These are phyloP conservation scores for Eurois occulta DNA, from an alignment of 2,888 invertebrate genomes.

Conservation along the genomic window DNA sequence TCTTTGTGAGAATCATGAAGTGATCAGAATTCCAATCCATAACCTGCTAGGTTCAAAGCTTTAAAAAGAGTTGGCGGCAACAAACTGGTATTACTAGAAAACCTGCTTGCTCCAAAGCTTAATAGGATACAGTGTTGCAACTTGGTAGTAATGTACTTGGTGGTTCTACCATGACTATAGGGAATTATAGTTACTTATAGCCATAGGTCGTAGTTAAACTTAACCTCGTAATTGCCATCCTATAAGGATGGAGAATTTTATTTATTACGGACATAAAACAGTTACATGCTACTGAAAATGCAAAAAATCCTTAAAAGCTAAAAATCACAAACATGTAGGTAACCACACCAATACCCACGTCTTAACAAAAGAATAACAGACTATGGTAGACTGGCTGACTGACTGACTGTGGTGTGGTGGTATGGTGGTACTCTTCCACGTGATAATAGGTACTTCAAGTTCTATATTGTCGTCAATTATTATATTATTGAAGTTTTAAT, in stretches of 20 bases:
- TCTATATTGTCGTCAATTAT: background rate
- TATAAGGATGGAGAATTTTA: too few species aligned
- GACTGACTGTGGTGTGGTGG: too few species aligned
- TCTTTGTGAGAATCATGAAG: background rate
- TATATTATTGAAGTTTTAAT: background rate
- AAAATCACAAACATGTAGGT: too few species aligned
- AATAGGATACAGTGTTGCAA: background rate
- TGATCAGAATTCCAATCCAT: background rate
- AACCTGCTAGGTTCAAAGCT: slow-evolving; percentile 7
- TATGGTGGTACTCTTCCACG: too few species aligned
- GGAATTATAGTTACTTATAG: background rate
- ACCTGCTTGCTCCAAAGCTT: background rate
- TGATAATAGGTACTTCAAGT: too few species aligned
- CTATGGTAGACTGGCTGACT: too few species aligned
- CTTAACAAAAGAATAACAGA: too few species aligned
- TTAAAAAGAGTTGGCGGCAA: background rate
- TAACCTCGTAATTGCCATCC: background rate
- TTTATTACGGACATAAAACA: too few species aligned
- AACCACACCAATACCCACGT: too few species aligned
- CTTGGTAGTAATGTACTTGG: slow-evolving; percentile 13
- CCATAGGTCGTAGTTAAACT: background rate
- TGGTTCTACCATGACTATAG: background rate
- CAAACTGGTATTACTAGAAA: background rate
- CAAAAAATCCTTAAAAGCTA: too few species aligned
- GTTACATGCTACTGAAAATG: too few species aligned